phyloP scores from a whole-genome alignment of 1,140 invertebrate species.

The Phortica variegata region DNA sequence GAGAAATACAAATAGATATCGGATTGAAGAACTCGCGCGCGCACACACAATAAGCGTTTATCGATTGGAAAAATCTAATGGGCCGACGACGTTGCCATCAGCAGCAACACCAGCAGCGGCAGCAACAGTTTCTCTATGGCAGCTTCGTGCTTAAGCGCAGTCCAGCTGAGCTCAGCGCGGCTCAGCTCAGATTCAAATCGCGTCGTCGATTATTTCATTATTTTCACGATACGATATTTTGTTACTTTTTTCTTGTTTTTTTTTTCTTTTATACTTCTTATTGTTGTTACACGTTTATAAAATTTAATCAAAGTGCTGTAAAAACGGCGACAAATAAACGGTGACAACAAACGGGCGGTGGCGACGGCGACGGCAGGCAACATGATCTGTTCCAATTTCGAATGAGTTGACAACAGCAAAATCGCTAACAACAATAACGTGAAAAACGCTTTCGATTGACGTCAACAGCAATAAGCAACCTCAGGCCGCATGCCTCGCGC shows the following conservation, averaged over 20 bases:
- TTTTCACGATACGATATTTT: too few relatives aligned
- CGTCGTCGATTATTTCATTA: too few relatives aligned
- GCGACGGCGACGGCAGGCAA: constrained; percentile 20
- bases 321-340: constrained; percentile 41
- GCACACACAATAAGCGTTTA: too few relatives aligned
- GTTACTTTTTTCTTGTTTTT: too few relatives aligned
- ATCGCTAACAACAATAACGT: constrained; percentile 40
- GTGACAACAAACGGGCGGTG: constrained; percentile 5
- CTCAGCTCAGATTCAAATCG: too few relatives aligned
- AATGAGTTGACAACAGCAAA: constrained; percentile 42
- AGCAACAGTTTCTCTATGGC: not conserved
- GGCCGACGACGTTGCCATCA: not conserved
- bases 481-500: too few relatives aligned
- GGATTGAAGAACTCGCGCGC: constrained; percentile 37
- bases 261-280: too few relatives aligned
- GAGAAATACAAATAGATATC: too few relatives aligned
- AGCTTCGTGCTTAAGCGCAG: not conserved
- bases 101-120: not conserved
- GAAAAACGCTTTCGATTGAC: constrained; percentile 6
- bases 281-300: too few relatives aligned
- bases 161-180: not conserved
- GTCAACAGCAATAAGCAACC: too few relatives aligned
- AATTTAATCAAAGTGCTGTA: constrained; percentile 46
- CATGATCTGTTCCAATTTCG: constrained; percentile 54
- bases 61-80: constrained; percentile 21